Evolutionary conservation across 2,113 vertebrate genomes (phyloP).

Genomic region (Solea solea): DNA sequence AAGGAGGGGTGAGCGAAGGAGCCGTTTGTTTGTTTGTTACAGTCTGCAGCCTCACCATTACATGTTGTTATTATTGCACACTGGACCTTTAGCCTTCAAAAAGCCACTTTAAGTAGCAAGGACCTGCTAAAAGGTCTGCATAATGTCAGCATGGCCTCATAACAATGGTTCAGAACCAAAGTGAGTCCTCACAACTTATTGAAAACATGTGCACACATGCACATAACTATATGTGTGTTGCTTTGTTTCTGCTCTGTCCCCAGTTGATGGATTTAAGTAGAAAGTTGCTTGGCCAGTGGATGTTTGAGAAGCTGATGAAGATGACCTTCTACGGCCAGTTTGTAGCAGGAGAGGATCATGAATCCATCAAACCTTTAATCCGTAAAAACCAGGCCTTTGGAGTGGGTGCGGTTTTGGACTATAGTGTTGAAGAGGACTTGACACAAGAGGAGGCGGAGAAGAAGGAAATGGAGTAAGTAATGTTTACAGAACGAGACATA

Average conservation of each 20-base stretch:
- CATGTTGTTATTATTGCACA: no score
- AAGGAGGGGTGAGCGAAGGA: no score
- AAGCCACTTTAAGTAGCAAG: no score
- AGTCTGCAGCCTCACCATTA: no score
- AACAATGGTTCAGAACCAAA: no score
- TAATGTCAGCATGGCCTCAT: no score
- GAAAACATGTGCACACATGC: no score
- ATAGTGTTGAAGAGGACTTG: conserved; percentile 91
- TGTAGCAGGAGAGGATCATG: conserved; percentile 92
- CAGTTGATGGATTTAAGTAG: conserved; percentile 84
- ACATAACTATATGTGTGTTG: no score
- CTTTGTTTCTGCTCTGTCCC: not conserved
- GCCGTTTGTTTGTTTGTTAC: no score
- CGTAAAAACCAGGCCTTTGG: conserved; percentile 86
- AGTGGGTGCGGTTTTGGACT: conserved; percentile 92
- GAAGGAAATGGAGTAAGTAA: conserved; percentile 88
- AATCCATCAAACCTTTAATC: conserved; percentile 89
- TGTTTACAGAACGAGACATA: not conserved
- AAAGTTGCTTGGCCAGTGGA: conserved; percentile 83
- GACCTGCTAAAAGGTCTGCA: no score
- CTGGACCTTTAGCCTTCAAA: no score
- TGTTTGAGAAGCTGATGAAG: conserved; percentile 93
- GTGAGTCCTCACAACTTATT: no score
- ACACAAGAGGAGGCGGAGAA: conserved; percentile 83
- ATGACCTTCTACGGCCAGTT: conserved; percentile 97